Base-by-base conservation (phyloP, 2,888 invertebrate species). In the Drosophila nr. perissopoda region DNA sequence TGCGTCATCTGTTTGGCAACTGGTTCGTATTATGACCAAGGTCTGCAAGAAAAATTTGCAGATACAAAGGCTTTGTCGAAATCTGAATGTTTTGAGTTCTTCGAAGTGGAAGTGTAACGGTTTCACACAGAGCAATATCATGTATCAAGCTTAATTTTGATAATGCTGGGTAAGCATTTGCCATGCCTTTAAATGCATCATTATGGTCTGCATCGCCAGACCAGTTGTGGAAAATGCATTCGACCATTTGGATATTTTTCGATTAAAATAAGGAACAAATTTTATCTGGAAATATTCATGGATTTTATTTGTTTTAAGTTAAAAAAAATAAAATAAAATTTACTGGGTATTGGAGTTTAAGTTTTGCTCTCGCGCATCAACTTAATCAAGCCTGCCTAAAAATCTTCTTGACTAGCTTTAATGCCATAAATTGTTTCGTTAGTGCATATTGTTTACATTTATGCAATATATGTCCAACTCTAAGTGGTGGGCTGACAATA, bases 11-110 rank as follows among this genome's bases (percentile, higher is more conserved):
- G 45, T 4, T 45, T 8, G 2, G 45, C 21, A 45, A 45, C 45
- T 45, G 45, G 25, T 45, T 45, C 25, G 45, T 25, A 25, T 45
- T 45, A 4, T 16, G 21, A 16, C 7, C 45, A 45, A 45, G 4
- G 21, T 25, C 45, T 25, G 16, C 25, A 25, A 45, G 25, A 45
- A 21, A 16, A 45, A 45, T 16, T 25, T 45, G 45, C 25, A 25
- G 45, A 45, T 8, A 45, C 45, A 45, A 45, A 45, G 45, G 25
- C 25, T 45, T 16, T 45, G 45, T 45, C 45, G 45, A 25, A 45
- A 27, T 45, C 8, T 16, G 16, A 45, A 25, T 45, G 27, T 16
- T 42, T 16, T 25, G 16, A 45, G 21, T 45, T 45, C 45, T 45
- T 45, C 45, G 45, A 25, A 45, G 2, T 45, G 45, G 45, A 25